Conservation (phyloP, 2,113 vertebrate genomes). For the Cettia cetti region DNA sequence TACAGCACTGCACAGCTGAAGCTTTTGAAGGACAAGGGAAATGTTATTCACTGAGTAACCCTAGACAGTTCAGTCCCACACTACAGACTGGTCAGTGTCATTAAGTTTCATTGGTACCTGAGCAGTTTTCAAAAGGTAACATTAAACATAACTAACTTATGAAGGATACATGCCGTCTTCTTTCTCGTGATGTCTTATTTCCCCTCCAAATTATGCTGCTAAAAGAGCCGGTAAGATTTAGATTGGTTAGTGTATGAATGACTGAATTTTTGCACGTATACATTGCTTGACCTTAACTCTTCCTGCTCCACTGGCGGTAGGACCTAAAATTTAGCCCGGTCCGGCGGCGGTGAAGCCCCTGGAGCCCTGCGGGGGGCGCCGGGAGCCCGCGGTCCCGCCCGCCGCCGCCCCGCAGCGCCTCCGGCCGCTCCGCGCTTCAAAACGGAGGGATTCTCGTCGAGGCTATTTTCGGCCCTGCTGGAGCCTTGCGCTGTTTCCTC, state of each 20-base stretch:
- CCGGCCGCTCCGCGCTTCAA: not conserved
- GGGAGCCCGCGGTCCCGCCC: not conserved
- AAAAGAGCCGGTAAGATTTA: not conserved
- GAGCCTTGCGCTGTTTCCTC: conserved; percentile 53
- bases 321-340: not conserved
- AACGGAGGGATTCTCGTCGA: not conserved
- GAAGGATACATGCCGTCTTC: not conserved
- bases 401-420: not conserved
- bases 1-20: not conserved
- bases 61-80: not conserved
- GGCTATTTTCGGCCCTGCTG: conserved; percentile 12
- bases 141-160: not conserved
- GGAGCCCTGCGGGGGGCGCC: not conserved
- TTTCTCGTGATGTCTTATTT: not conserved
- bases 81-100: not conserved
- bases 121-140: not conserved
- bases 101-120: not conserved
- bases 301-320: not conserved
- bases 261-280: not conserved
- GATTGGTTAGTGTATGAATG: not conserved
- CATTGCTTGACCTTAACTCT: not conserved
- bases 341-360: fast-evolving
- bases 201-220: not conserved
- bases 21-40: not conserved
- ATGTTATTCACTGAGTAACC: not conserved